Percentiles rank a stretch among this genome's conserved stretches.
Conservation (phyloP, 2,797 vertebrate species). For the Ptychobarbus kaznakovi region DNA sequence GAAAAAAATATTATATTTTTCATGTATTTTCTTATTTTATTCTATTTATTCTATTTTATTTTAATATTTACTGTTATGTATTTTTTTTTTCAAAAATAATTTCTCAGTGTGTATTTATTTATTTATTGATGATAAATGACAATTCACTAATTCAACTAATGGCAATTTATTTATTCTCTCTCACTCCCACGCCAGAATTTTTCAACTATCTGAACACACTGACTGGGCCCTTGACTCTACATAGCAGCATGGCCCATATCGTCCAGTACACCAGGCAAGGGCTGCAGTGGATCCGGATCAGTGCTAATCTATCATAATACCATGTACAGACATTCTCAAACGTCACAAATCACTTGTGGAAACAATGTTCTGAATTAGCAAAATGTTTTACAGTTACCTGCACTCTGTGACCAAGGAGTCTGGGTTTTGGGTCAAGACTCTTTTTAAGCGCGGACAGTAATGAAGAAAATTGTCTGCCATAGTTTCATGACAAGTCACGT, state of each 20-base stretch:
- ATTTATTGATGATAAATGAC: neutral
- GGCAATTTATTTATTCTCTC: neutral
- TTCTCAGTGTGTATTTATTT: neutral
- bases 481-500: neutral
- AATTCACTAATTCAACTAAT: neutral
- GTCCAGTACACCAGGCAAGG: constrained; percentile 98
- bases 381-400: neutral
- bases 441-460: neutral
- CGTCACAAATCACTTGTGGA: neutral
- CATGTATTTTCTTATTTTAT: neutral
- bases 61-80: neutral
- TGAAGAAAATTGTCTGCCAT: neutral
- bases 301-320: constrained; percentile 85
- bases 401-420: neutral
- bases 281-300: constrained; percentile 96
- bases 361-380: constrained; percentile 13
- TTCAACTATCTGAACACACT: constrained; percentile 97
- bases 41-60: neutral
- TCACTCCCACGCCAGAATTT: constrained; percentile 83
- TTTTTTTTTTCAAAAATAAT: neutral
- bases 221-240: constrained; percentile 94
- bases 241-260: constrained; percentile 95
- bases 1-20: too few relatives aligned
- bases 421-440: neutral
- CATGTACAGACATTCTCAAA: constrained; percentile 34